Conservation (phyloP, 2,888 invertebrate genomes). For the Oconnorella tubifera region DNA sequence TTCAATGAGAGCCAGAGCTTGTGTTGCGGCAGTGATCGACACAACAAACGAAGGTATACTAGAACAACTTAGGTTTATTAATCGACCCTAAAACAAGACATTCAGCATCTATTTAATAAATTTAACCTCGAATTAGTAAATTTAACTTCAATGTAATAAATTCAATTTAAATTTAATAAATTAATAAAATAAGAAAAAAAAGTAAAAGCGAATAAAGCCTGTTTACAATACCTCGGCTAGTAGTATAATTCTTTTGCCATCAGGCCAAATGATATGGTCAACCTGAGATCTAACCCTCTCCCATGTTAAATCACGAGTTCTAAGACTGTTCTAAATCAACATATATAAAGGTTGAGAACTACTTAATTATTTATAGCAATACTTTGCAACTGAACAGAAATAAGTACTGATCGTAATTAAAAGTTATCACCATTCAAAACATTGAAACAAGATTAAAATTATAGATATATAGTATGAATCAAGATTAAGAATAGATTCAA, state of each 20-base stretch:
- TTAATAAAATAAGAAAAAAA: slow-evolving; percentile 2
- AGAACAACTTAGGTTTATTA: slow-evolving; percentile 91
- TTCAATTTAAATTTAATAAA: not conserved
- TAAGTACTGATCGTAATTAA: no score
- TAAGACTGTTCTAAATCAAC: slow-evolving; percentile 61
- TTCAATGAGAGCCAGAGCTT: slow-evolving; percentile 93
- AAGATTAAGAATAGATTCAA: no score
- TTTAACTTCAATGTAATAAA: not conserved
- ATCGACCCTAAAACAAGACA: slow-evolving; percentile 67
- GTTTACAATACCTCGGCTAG: slow-evolving; percentile 82
- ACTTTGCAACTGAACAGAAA: not conserved
- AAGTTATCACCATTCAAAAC: not conserved
- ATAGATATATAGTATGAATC: no score
- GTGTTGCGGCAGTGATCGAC: slow-evolving; percentile 94
- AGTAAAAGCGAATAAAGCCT: not conserved
- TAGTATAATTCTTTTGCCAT: slow-evolving; percentile 87
- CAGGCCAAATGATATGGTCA: slow-evolving; percentile 97
- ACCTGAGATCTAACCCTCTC: slow-evolving; percentile 96
- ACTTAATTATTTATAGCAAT: not conserved
- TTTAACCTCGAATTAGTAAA: not conserved
- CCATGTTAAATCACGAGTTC: slow-evolving; percentile 93
- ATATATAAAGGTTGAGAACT: slow-evolving; percentile 12
- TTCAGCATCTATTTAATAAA: not conserved
- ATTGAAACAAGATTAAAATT: no score
- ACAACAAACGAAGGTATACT: slow-evolving; percentile 71